Evolutionary conservation across 2,888 invertebrate genomes (phyloP).

Genomic region (Lypha dubia): DNA sequence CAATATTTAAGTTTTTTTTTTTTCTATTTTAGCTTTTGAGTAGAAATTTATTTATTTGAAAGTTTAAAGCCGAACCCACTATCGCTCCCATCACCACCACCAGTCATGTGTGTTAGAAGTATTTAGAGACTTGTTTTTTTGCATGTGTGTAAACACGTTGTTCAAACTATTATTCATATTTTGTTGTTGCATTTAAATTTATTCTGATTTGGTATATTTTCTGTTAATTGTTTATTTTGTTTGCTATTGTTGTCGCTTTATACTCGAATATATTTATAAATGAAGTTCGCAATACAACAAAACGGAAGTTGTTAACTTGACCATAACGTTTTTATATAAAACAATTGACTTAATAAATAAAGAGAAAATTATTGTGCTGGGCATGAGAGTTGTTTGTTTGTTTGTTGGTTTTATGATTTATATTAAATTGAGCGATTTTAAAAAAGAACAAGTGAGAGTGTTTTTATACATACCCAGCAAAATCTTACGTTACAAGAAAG

Average conservation of each 20-base stretch:
- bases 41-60: conserved; percentile 15
- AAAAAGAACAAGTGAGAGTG: neutral
- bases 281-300: conserved; percentile 34
- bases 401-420: neutral
- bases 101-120: conserved; percentile 24
- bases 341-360: neutral
- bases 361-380: neutral
- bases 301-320: conserved; percentile 71
- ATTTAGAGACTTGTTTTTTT: conserved; percentile 23
- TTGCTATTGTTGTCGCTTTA: conserved; percentile 16
- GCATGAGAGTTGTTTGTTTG: neutral
- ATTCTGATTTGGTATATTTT: conserved; percentile 22
- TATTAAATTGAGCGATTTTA: neutral
- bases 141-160: conserved; percentile 38
- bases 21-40: too few relatives aligned
- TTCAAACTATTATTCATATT: conserved; percentile 36
- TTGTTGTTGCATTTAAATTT: conserved; percentile 52
- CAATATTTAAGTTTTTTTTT: conserved; percentile 33
- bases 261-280: too few relatives aligned
- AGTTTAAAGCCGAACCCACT: conserved; percentile 49
- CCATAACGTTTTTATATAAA: conserved; percentile 60
- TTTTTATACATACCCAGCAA: too few relatives aligned
- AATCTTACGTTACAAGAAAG: too few relatives aligned
- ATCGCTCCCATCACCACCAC: too few relatives aligned
- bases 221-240: conserved; percentile 11